These are phyloP conservation scores for Machaerirhynchus nigripectus DNA, from an alignment of 2,113 vertebrate genomes.

Conservation along the genomic window DNA sequence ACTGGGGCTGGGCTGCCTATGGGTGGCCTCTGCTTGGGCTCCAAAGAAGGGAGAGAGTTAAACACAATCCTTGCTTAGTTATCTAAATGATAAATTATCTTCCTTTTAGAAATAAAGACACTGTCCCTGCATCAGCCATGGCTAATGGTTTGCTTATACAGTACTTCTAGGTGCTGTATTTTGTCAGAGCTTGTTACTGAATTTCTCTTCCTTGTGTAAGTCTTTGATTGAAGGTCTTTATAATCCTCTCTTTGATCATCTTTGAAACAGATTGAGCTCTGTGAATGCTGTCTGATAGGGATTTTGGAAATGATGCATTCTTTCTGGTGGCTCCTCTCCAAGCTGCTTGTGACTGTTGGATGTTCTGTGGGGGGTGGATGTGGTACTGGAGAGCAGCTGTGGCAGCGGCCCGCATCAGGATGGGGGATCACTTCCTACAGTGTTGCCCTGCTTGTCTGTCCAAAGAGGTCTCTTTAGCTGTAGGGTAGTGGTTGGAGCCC, in stretches of 20 bases:
- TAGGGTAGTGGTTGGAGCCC: not conserved
- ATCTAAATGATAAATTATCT: not conserved
- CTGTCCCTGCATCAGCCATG: not conserved
- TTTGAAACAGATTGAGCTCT: not conserved
- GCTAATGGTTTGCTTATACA: not conserved
- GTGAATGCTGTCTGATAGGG: not conserved
- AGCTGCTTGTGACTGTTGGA: not conserved
- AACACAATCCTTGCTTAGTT: not conserved
- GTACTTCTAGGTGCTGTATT: not conserved
- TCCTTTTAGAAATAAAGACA: not conserved
- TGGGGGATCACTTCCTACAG: not conserved
- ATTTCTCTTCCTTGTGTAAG: not conserved
- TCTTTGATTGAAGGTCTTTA: not conserved
- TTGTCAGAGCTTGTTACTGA: not conserved
- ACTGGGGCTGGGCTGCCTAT: not conserved
- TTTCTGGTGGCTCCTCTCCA: not conserved
- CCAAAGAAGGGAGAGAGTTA: not conserved
- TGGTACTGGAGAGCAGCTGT: not conserved
- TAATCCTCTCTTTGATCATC: not conserved
- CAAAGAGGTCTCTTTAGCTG: rapidly evolving
- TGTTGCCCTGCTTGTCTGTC: not conserved
- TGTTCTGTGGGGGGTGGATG: rapidly evolving
- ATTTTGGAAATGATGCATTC: not conserved
- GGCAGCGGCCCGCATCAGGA: rapidly evolving
- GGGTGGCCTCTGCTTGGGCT: not conserved